A percentile compares a stretch with the other conserved stretches of the same genome.
These are phyloP conservation scores for Etheostoma nigrum DNA, from an alignment of 2,797 vertebrate genomes.

Conservation along the genomic window DNA sequence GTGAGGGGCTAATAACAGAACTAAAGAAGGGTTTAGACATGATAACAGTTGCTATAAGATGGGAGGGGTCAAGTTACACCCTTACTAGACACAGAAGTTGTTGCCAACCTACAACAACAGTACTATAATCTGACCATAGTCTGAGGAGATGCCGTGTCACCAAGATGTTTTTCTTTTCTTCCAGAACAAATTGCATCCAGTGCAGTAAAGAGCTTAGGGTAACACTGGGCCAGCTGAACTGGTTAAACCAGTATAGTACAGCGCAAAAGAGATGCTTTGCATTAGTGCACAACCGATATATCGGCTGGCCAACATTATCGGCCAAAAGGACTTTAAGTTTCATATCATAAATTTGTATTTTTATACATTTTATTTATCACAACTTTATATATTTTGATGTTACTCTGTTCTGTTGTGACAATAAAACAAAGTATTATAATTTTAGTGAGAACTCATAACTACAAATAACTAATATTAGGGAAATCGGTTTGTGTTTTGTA, in stretches of 20 bases:
- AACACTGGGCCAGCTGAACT: constrained; percentile 54
- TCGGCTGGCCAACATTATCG: no score
- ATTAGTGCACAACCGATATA: no score
- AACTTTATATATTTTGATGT: no score
- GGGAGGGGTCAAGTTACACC: constrained; percentile 65
- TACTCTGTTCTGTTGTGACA: no score
- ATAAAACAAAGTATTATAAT: no score
- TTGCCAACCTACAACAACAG: constrained; percentile 15
- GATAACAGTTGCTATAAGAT: constrained; percentile 37
- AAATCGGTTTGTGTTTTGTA: no score
- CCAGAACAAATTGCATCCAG: constrained; percentile 17
- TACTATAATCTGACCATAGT: constrained; percentile 1
- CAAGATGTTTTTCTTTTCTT: not conserved
- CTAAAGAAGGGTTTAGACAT: not conserved
- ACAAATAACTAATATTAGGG: no score
- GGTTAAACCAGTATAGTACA: constrained; percentile 66
- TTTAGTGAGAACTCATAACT: no score
- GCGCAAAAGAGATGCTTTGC: not conserved
- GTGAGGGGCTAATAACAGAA: constrained; percentile 3
- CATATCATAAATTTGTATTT: no score
- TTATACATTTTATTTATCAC: no score
- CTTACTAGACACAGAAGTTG: constrained; percentile 24
- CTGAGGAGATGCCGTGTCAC: constrained; percentile 1
- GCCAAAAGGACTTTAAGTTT: no score
- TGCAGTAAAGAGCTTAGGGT: constrained; percentile 2